Percentiles rank a stretch among this genome's conserved stretches.
Conservation (phyloP, 2,797 vertebrate species). For the Psittacula derbiana region DNA sequence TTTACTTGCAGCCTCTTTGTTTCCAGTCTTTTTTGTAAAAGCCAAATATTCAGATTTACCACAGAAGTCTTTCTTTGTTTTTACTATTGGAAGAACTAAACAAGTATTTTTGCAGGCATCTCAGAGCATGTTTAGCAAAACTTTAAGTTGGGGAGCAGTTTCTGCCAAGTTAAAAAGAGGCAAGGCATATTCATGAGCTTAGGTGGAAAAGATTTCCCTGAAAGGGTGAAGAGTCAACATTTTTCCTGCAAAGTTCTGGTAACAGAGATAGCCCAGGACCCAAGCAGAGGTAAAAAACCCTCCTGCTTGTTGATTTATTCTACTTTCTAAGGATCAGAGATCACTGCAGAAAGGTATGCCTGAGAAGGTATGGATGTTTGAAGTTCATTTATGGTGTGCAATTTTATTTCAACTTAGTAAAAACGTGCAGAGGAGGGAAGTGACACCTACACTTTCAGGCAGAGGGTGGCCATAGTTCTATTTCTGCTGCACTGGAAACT, state of each 20-base stretch:
- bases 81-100: neutral
- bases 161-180: neutral
- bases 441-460: constrained; percentile 56
- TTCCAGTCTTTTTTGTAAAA: neutral
- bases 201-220: neutral
- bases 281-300: neutral
- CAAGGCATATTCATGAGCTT: neutral
- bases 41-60: neutral
- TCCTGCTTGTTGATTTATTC: neutral
- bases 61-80: neutral
- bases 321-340: neutral
- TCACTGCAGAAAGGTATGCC: constrained; percentile 14
- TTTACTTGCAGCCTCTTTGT: neutral
- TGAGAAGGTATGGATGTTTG: neutral
- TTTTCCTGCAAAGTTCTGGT: neutral
- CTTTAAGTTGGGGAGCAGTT: neutral
- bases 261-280: neutral
- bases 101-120: neutral
- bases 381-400: constrained; percentile 19
- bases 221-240: neutral
- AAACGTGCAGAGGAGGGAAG: constrained; percentile 55
- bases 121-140: neutral
- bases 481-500: constrained; percentile 48
- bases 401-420: constrained; percentile 35
- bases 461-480: constrained; percentile 56